Evolutionary conservation across 2,888 invertebrate genomes (phyloP).

Genomic region (Synergus itoensis): DNA sequence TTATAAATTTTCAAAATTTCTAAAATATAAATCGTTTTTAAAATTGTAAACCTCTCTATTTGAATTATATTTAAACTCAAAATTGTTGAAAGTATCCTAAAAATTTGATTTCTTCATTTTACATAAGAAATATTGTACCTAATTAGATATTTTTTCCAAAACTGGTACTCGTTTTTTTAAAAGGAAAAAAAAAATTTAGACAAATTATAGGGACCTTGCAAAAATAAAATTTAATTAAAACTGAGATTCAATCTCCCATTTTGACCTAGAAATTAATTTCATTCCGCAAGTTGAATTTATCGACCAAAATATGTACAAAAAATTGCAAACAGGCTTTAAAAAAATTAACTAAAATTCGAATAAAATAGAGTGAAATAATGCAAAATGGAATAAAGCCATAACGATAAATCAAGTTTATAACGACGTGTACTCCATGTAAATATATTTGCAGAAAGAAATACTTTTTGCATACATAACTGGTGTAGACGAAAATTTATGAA

Average conservation of each 20-base stretch:
- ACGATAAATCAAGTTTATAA: slow-evolving; percentile 16
- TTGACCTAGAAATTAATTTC: background rate
- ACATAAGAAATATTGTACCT: too few species aligned
- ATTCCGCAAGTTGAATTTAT: background rate
- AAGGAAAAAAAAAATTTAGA: too few species aligned
- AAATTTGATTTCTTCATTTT: too few species aligned
- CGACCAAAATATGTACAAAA: background rate
- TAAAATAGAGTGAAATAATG: slow-evolving; percentile 14
- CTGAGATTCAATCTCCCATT: background rate
- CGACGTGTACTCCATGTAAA: background rate
- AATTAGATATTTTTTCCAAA: too few species aligned
- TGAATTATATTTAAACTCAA: background rate
- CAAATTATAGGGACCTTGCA: background rate
- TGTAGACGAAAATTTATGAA: slow-evolving; percentile 7
- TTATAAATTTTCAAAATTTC: background rate
- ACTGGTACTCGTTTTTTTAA: too few species aligned
- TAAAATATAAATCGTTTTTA: background rate
- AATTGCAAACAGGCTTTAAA: background rate
- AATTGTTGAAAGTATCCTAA: too few species aligned
- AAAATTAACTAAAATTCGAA: slow-evolving; percentile 11
- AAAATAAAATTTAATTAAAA: background rate
- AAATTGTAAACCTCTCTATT: background rate
- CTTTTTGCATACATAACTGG: slow-evolving; percentile 9
- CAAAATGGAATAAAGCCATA: slow-evolving; percentile 20
- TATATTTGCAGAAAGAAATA: background rate